phyloP scores from a whole-genome alignment of 2,113 vertebrate species.

The Melanocharis versteri region DNA sequence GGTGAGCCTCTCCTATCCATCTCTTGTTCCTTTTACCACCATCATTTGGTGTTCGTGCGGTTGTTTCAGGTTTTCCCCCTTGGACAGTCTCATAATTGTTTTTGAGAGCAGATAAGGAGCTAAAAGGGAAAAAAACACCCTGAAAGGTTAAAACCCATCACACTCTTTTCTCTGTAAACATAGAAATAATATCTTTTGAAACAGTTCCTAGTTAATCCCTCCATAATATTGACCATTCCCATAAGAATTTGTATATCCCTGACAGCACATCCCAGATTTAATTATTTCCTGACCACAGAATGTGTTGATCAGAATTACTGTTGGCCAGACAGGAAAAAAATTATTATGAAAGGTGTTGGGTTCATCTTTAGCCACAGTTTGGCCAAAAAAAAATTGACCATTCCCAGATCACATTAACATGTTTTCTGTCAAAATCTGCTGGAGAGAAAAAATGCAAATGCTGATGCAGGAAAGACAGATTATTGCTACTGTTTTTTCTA shows the following conservation, averaged over 20 bases:
- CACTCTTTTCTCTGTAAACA: conserved; percentile 14
- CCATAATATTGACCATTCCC: too few relatives aligned
- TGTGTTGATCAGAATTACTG: conserved; percentile 39
- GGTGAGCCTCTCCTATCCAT: conserved; percentile 2
- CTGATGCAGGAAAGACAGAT: neutral
- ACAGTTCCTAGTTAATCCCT: conserved; percentile 33
- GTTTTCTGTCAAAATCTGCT: neutral
- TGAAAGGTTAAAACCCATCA: neutral
- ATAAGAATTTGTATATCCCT: conserved; percentile 58
- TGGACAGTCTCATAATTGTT: neutral
- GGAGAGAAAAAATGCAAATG: neutral
- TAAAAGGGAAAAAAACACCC: neutral
- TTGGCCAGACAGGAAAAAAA: neutral
- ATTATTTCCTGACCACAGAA: conserved; percentile 47
- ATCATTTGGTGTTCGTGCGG: neutral
- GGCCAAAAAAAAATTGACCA: neutral
- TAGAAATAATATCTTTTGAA: conserved; percentile 50
- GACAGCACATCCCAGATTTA: conserved; percentile 31
- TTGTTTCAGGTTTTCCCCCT: neutral
- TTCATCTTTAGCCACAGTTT: neutral
- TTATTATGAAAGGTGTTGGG: neutral
- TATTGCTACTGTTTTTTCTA: neutral
- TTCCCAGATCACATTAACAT: neutral
- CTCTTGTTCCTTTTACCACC: conserved; percentile 28
- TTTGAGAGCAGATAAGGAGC: neutral